Base-by-base conservation (phyloP, 2,888 invertebrate genomes). In the Andricus quercusramuli region DNA sequence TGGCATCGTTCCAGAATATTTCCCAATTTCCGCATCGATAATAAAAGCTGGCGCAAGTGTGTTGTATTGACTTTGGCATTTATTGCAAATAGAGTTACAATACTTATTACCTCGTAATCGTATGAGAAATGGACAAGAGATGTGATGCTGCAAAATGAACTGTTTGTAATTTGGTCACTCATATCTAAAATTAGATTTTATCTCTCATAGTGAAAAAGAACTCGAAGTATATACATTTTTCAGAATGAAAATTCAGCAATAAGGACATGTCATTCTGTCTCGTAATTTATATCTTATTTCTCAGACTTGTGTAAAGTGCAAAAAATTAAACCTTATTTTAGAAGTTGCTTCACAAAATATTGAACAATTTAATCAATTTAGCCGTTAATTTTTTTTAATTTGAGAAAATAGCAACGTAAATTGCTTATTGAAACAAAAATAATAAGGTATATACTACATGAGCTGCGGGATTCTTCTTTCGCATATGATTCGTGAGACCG, bases 1-100 rank as follows among this genome's bases (percentile, higher is more conserved):
- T 74, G 74, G 74, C 74, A 74, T 74, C 74, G 56, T 74, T 74
- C 74, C 74, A 74, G 56, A 74, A 74, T 74, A 74, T 56, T 51
- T 74, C 74, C 74, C 74, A 74, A 74, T 74, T 74, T 56, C 56
- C 74, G 74, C 74, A 74, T 74, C 74, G 56, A 56, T 74, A 74
- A 74, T 56, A 74, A 74, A 74, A 74, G 56, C 56, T 32, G 56
- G 74, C 32, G 32, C 74, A 74, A 74, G 74, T 74, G 74, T 74
- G 56, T 56, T 74, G 74, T 74, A 74, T 74, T 37, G 74, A 32
- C 56, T 74, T 29, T 78, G 78, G 32, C 78, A 65, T 78, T 66
- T 78, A 78, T 78, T 66, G 78, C 78, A 78, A 78, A 78, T 78
- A 78, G 47, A 78, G 44, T 78, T 29, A 22, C 78, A 64, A 78